phyloP scores from a whole-genome alignment of 2,113 vertebrate species.

The Eurypyga helias region DNA sequence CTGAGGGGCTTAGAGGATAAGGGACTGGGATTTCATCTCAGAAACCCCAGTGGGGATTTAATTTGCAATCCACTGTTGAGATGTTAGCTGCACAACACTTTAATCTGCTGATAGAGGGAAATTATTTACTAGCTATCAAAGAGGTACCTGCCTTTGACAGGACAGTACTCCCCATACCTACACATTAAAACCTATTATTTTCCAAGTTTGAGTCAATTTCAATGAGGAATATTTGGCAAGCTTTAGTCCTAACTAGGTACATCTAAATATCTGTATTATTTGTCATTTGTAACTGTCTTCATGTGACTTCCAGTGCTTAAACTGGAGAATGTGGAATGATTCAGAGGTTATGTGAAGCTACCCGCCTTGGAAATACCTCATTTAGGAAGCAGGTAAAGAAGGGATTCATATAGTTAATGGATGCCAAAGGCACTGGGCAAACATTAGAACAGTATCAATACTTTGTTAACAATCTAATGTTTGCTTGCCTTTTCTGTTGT shows the following conservation, averaged over 20 bases:
- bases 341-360: background rate
- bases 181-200: background rate
- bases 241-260: background rate
- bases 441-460: background rate
- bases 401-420: background rate
- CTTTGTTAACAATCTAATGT: background rate
- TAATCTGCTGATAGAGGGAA: background rate
- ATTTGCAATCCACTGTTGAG: slow-evolving; percentile 25
- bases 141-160: background rate
- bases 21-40: background rate
- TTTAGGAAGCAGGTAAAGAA: background rate
- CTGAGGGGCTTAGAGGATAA: slow-evolving; percentile 24
- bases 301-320: background rate
- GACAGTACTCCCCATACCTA: background rate
- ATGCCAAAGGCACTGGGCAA: background rate
- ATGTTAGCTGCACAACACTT: background rate
- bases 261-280: background rate
- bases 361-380: background rate
- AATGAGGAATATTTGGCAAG: background rate
- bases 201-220: background rate
- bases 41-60: slow-evolving; percentile 29
- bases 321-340: background rate
- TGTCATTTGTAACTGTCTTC: background rate
- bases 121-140: slow-evolving; percentile 36
- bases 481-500: background rate